Conservation (phyloP, 2,797 vertebrate genomes). For the Xiphorhynchus erythropygius region DNA sequence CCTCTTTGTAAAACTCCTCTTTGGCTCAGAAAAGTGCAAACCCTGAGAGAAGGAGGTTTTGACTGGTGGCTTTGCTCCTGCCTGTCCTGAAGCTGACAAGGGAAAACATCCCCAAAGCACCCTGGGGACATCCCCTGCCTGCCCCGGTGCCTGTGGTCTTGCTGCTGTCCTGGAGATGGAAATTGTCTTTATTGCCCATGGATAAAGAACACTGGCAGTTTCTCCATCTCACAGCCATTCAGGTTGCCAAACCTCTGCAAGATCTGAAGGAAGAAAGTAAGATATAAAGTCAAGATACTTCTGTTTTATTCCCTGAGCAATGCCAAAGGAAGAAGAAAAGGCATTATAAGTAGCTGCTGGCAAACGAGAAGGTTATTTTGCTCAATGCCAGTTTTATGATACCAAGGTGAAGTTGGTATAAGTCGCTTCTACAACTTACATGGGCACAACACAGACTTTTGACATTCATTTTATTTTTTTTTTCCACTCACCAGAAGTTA, state of each 20-base stretch:
- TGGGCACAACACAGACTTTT: not conserved
- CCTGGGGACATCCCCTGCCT: not conserved
- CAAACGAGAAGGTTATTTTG: not conserved
- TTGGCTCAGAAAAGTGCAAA: not conserved
- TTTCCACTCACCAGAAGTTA: not conserved
- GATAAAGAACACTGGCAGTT: too few relatives aligned
- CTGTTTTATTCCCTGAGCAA: not conserved
- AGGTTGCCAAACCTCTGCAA: not conserved
- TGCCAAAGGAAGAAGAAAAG: not conserved
- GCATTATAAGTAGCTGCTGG: not conserved
- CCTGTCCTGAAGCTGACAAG: not conserved
- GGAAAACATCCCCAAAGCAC: too few relatives aligned
- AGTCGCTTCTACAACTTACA: not conserved
- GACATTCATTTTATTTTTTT: not conserved
- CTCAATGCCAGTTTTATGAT: not conserved
- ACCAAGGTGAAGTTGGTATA: not conserved
- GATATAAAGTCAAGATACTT: not conserved
- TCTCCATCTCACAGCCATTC: not conserved
- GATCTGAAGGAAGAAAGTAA: not conserved
- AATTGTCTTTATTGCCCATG: not conserved
- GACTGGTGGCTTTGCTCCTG: accelerated
- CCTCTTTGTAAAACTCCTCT: not conserved
- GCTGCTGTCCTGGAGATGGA: not conserved
- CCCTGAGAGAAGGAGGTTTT: not conserved
- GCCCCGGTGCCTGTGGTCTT: accelerated